Conservation (phyloP, 64 coral and sea anemone genomes). For the Montipora efflorescens region DNA sequence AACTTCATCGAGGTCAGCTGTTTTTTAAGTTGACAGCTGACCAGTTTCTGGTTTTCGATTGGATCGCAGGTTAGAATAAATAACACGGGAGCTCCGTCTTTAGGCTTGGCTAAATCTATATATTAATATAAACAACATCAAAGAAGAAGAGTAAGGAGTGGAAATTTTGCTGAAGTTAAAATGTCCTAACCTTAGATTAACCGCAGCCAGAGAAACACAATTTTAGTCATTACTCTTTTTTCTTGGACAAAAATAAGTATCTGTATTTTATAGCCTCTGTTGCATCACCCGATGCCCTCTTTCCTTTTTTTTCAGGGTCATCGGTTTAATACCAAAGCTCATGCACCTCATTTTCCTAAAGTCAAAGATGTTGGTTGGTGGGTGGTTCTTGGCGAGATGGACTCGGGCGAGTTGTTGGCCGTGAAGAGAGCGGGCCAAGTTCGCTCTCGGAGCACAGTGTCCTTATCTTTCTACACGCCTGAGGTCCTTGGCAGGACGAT, state of each 20-base stretch:
- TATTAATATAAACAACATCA: too few relatives aligned
- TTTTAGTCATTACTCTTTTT: too few relatives aligned
- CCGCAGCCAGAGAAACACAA: too few relatives aligned
- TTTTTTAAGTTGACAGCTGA: too few relatives aligned
- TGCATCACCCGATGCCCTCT: not conserved
- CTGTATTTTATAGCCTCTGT: not conserved
- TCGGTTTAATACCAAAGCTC: conserved; percentile 74
- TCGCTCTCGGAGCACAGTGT: conserved; percentile 35
- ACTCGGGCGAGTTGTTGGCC: conserved; percentile 92
- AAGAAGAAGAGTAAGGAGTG: too few relatives aligned
- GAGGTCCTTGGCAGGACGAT: conserved; percentile 80
- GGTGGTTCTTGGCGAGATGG: conserved; percentile 86
- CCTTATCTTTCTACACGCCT: conserved; percentile 91
- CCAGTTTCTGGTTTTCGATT: too few relatives aligned
- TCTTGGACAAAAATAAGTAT: not conserved
- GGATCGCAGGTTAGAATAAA: too few relatives aligned
- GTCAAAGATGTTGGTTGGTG: conserved; percentile 93
- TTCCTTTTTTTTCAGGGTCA: conserved; percentile 11
- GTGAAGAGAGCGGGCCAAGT: conserved; percentile 86
- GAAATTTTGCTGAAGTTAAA: too few relatives aligned
- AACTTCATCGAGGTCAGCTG: too few relatives aligned
- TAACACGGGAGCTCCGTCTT: too few relatives aligned
- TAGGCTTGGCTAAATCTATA: too few relatives aligned
- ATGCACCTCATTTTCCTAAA: conserved; percentile 95
- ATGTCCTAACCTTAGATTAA: too few relatives aligned